Conservation (phyloP, 2,797 vertebrate genomes). For the Sebastes steindachneri region DNA sequence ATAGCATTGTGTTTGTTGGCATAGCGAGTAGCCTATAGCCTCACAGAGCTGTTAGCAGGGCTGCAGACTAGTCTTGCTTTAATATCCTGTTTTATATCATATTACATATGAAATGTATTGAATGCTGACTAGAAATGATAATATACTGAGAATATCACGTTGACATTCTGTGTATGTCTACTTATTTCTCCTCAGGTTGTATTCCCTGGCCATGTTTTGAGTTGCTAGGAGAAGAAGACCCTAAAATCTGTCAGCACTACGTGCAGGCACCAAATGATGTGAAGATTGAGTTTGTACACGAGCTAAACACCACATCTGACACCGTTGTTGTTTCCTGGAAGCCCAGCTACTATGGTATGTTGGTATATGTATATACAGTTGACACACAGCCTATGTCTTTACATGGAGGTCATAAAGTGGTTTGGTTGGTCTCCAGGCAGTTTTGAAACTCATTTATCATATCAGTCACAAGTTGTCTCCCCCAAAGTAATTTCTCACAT, state of each 20-base stretch:
- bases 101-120: background rate
- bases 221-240: constrained; percentile 71
- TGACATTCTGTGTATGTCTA: background rate
- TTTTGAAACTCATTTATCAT: background rate
- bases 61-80: background rate
- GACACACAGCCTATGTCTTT: background rate
- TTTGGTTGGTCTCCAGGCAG: background rate
- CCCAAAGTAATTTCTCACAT: background rate
- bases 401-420: background rate
- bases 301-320: constrained; percentile 65
- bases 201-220: constrained; percentile 81
- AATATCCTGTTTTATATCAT: background rate
- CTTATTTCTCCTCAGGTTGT: constrained; percentile 70
- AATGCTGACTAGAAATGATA: background rate
- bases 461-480: background rate
- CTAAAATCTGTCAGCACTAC: constrained; percentile 79
- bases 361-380: background rate
- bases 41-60: background rate
- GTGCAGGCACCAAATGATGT: constrained; percentile 78
- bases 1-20: background rate
- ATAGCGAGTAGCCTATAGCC: background rate
- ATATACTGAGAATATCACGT: background rate
- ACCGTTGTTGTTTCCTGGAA: constrained; percentile 81
- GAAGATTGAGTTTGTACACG: constrained; percentile 63
- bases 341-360: constrained; percentile 81